Evolutionary conservation across 2,888 invertebrate genomes (phyloP).

Genomic region (Timandra comae): DNA sequence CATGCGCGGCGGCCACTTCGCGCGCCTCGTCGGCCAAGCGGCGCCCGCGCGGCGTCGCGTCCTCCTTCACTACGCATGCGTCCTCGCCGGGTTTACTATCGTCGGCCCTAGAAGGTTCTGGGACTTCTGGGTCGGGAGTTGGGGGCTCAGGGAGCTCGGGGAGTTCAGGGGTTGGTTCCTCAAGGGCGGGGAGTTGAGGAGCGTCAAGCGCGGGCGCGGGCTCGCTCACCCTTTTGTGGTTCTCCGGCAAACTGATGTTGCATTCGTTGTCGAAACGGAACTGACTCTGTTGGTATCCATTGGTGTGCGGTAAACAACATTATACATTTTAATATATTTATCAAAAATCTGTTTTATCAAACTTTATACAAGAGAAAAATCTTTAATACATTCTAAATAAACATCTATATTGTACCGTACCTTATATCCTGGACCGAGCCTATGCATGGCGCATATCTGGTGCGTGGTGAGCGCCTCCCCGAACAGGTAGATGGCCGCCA

Average conservation of each 20-base stretch:
- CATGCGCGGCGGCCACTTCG: constrained; percentile 71
- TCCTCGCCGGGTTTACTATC: constrained; percentile 35
- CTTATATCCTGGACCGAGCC: constrained; percentile 99
- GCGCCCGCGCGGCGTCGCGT: constrained; percentile 60
- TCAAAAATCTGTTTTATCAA: too few relatives aligned
- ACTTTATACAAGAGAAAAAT: too few relatives aligned
- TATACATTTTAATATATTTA: constrained; percentile 11
- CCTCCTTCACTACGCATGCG: constrained; percentile 68
- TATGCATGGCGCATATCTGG: constrained; percentile 99
- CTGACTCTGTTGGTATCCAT: constrained; percentile 88
- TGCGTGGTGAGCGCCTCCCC: constrained; percentile 98
- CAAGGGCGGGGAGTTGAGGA: constrained; percentile 33
- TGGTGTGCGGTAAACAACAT: constrained; percentile 55
- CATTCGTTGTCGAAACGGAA: constrained; percentile 99
- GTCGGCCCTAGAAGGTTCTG: constrained; percentile 29
- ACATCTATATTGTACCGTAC: constrained; percentile 77
- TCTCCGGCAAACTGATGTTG: constrained; percentile 97
- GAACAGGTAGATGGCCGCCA: constrained; percentile 99
- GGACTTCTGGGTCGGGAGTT: constrained; percentile 26
- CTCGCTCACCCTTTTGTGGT: constrained; percentile 97
- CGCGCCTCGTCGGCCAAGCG: constrained; percentile 69
- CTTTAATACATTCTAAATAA: constrained; percentile 1
- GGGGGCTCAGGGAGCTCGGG: constrained; percentile 2
- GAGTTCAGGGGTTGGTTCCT: constrained; percentile 9
- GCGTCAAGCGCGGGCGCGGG: constrained; percentile 63